Evolutionary conservation across 1,140 invertebrate species (phyloP).

Genomic region (Aplysia californica): DNA sequence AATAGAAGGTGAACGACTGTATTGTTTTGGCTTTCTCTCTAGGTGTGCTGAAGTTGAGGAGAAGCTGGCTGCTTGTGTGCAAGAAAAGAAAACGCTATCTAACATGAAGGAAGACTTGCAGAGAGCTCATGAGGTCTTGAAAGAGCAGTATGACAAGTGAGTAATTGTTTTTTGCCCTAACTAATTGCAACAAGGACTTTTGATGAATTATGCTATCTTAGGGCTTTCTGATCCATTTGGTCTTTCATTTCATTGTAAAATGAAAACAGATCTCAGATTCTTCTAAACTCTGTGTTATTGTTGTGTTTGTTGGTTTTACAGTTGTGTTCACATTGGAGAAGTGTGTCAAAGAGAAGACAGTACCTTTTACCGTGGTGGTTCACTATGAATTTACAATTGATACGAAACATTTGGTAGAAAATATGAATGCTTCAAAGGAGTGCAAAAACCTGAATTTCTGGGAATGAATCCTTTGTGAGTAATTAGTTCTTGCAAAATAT

Average conservation of each 20-base stretch:
- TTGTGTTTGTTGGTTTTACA: too few species aligned
- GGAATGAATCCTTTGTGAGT: too few species aligned
- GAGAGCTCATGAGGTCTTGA: conserved; percentile 1
- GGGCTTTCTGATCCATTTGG: too few species aligned
- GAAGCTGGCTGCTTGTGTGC: not conserved
- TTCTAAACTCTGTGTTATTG: too few species aligned
- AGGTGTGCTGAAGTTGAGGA: conserved; percentile 18
- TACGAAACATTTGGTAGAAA: not conserved
- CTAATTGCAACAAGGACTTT: not conserved
- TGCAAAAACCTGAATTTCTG: too few species aligned
- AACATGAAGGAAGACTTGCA: conserved; percentile 6
- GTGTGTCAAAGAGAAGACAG: too few species aligned
- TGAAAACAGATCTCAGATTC: too few species aligned
- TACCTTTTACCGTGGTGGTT: not conserved
- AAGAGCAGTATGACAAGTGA: conserved; percentile 19
- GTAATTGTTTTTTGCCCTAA: not conserved
- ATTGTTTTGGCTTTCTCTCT: not conserved
- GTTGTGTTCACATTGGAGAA: too few species aligned
- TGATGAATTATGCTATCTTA: not conserved
- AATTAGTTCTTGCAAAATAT: too few species aligned
- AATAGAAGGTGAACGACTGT: too few species aligned
- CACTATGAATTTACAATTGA: not conserved
- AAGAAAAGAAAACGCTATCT: conserved; percentile 14
- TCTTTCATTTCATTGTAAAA: not conserved
- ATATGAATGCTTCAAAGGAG: too few species aligned